These are phyloP conservation scores for Xiphorhynchus elegans DNA, from an alignment of 2,113 vertebrate species.

Conservation along the genomic window DNA sequence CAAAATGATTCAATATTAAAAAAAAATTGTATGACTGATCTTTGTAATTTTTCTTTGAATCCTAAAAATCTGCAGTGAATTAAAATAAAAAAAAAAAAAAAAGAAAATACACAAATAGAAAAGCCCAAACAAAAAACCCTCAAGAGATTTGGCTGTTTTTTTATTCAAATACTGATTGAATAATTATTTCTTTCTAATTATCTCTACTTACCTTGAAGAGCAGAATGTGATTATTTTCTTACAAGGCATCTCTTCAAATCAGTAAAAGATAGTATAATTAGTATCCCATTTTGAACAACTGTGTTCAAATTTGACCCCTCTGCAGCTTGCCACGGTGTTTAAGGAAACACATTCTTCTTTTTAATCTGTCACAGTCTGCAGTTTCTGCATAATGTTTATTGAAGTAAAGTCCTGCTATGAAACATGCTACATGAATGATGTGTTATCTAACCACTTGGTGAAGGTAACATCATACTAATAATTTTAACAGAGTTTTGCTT, in stretches of 20 bases:
- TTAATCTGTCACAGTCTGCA: background rate
- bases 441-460: background rate
- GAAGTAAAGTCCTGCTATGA: background rate
- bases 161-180: background rate
- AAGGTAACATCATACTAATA: background rate
- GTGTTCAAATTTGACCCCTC: background rate
- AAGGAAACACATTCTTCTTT: background rate
- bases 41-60: background rate
- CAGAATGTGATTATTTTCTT: background rate
- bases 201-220: background rate
- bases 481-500: background rate
- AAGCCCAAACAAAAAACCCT: background rate
- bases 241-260: background rate
- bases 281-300: background rate
- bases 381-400: background rate
- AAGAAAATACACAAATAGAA: background rate
- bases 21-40: fast-evolving
- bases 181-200: too few relatives aligned
- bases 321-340: background rate
- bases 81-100: background rate
- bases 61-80: background rate
- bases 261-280: background rate
- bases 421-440: background rate
- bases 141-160: background rate
- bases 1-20: background rate